Base-by-base conservation (phyloP, 2,113 vertebrate genomes). In the Baryphthengus martii region DNA sequence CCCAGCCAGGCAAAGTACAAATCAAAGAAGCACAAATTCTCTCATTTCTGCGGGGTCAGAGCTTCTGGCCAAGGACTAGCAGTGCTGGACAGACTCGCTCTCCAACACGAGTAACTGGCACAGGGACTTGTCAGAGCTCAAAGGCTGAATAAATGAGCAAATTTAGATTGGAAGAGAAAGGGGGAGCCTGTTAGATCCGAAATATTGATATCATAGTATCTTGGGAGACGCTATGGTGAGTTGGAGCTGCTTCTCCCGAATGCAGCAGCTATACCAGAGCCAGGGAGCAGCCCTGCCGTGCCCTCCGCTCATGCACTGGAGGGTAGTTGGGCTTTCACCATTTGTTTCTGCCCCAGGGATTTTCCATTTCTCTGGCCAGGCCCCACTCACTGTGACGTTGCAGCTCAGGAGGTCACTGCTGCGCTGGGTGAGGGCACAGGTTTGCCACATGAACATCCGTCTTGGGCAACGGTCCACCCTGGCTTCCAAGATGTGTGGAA, bases 381-480 rank as follows among this genome's bases (percentile, higher is more conserved):
- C n/a, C 40, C 71, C 63, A 12, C 61, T 71, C 31, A 17, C 24
- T 0, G 0, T 10, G n/a, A 9, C 3, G 28, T 17, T 40, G 6
- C 40, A 63, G 59, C 63, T 76, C 58, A 72, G 79, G 56, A 25
- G 37, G 20, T 25, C 3, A 0, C 55, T 83, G 82, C 23, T 1
- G 1, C 31, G 52, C 47, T 42, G 29, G 52, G 19, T 29, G 70
- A 62, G 79, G 45, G 47, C 79, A 45, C 12, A 28, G 44, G 26
- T 21, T 86, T 47, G 8, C 17, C 79, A 44, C 3, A 8, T 3
- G 19, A 11, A 44, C 3, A 20, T 19, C 82, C 5, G 12, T 52
- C 66, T 39, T 4, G 9, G 47, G 39, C 28, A 42, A 3, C 16
- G 61, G 26, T 47, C 62, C 62, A 26, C 4, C 24, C 56, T 25